Evolutionary conservation across 2,888 invertebrate genomes (phyloP), one percentile per base, ranked within the genome.

Genomic region (Cephus spinipes): DNA sequence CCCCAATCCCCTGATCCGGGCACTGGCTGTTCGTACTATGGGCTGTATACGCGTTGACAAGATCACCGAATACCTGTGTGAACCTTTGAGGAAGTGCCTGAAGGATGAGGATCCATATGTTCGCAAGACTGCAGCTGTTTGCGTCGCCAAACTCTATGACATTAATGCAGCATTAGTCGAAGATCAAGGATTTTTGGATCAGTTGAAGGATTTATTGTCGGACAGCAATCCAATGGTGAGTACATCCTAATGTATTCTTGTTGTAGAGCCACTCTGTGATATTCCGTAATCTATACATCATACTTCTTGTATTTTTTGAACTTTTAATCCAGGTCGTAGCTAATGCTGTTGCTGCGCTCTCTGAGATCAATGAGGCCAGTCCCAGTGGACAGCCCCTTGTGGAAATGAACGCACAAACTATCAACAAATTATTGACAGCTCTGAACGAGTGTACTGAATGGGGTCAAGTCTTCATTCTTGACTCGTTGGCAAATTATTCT

Each of bases 11-110:
- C 93, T 99, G 90, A 99, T 99, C 90, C 95, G 99, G 84, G 99
- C 99, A 2, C 93, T 99, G 89, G 99, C 99, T 68, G 99, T 99
- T 40, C 94, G 99, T 79, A 99, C 99, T 31, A 99, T 99, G 99
- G 99, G 99, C 77, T 99, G 99, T 92, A 99, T 99, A 90, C 95
- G 99, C 23, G 99, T 99, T 77, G 99, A 99, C 93, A 99, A 99
- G 93, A 99, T 99, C 88, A 99, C 99, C 0, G 99, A 99, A 93
- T 99, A 99, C 92, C 93, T 99, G 71, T 99, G 99, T 92, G 99
- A 99, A 90, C 99, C 99, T 0, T 93, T 99, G 85, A 94, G 99
- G 79, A 99, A 98, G 90, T 98, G 98, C 90, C 93, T 98, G 82
- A 97, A 97, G 92, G 98, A 98, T 92, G 98, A 98, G 90, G 98